Percentiles rank a stretch among this genome's conserved stretches.
Conservation (phyloP, 1,140 invertebrate genomes). For the Mycetomoellerius zeteki region DNA sequence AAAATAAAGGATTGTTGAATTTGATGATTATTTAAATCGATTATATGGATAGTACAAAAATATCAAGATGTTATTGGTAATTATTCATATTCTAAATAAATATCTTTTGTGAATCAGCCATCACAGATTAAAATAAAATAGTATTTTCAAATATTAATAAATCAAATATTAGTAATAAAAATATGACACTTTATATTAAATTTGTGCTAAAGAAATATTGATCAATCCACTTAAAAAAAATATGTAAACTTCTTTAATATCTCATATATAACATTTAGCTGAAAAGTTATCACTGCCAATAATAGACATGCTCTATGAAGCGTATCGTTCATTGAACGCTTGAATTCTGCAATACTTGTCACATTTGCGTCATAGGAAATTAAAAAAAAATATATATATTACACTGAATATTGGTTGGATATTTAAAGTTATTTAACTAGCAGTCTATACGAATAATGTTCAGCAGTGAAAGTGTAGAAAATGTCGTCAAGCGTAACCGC, state of each 20-base stretch:
- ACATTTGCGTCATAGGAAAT: constrained; percentile 32
- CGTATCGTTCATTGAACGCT: neutral
- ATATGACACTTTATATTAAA: neutral
- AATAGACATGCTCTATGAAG: neutral
- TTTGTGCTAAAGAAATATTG: neutral
- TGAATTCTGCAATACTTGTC: constrained; percentile 22
- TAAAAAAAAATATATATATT: constrained; percentile 4
- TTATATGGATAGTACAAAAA: neutral
- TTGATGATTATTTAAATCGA: neutral
- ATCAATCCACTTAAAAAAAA: neutral
- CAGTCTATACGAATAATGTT: constrained; percentile 12
- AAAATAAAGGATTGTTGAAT: neutral
- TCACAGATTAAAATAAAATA: neutral
- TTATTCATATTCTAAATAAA: neutral
- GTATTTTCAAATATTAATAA: neutral
- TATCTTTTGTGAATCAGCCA: neutral
- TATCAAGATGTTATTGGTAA: neutral
- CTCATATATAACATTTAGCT: neutral
- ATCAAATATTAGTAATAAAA: constrained; percentile 2
- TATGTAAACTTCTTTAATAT: neutral
- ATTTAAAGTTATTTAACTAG: constrained; percentile 44
- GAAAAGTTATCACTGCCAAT: neutral
- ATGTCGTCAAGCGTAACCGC: constrained; percentile 46
- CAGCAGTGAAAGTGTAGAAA: constrained; percentile 55
- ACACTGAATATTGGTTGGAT: neutral